Evolutionary conservation across 2,113 vertebrate genomes (phyloP), one percentile per base, ranked within the genome.

Genomic region (Lampris megalopsis): DNA sequence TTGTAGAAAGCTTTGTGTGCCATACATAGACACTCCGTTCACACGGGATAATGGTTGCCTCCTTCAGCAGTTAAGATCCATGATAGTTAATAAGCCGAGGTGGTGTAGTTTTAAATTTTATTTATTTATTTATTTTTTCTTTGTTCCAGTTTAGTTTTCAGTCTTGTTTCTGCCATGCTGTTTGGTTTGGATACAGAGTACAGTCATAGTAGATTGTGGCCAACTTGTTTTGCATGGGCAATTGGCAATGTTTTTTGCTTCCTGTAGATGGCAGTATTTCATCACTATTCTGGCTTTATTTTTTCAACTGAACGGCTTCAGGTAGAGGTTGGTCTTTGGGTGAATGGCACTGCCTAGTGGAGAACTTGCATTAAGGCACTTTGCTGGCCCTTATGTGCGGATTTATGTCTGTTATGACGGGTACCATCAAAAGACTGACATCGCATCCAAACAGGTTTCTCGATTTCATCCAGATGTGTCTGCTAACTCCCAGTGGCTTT

Each of bases 31-130:
- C 83, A 79, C 86, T 90, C 84, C 87, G 88, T 91, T 94, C 94
- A 94, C 86, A 90, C 86, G 92, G 89, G 96, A 96, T 98, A 98
- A 98, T 97, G 97, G 97, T 97, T 98, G 96, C 96, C 94, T 94
- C 95, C 93, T 95, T 95, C 93, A 13, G 76, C 67, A 42, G n/a
- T 41, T 57, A 8, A 73, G 10, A 66, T 71, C 68, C 36, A 37
- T 43, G 45, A 7, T 11, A 5, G 42, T 65, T 35, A 53, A 42
- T 37, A 59, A 65, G 52, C 10, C 5, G 5, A 59, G 40, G 71
- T 48, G 1, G 37, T 63, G 35, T 63, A 47, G 13, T 40, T 35
- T 56, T 60, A 5, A 0, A 41, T 53, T 3, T 42, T 1, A 11
- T 57, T 52, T 9, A 65, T 43, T 6, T 42, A 6, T 67, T 24